A percentile compares a stretch with the other conserved stretches of the same genome.
Evolutionary conservation across 2,797 vertebrate genomes (phyloP).

Genomic region (Spatula versicolor): DNA sequence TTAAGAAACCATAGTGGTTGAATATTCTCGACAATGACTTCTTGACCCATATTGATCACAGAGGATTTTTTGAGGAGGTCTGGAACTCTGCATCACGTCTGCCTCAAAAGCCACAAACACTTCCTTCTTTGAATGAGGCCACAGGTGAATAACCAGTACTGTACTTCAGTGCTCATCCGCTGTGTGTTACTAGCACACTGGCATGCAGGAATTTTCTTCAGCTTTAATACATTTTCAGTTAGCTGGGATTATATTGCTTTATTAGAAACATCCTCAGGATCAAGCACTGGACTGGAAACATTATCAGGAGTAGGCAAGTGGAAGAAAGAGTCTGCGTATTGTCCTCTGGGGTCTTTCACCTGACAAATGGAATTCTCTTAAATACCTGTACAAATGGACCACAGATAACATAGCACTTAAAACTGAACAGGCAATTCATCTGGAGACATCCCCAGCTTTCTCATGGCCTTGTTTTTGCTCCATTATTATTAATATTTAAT

Average conservation of each 20-base stretch:
- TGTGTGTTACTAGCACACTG: not conserved
- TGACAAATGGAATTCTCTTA: not conserved
- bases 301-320: not conserved
- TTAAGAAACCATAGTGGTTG: slow-evolving; percentile 58
- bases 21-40: slow-evolving; percentile 78
- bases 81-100: slow-evolving; percentile 61
- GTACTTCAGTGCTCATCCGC: slow-evolving; percentile 13
- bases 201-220: not conserved
- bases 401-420: not conserved
- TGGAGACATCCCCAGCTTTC: not conserved
- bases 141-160: slow-evolving; percentile 49
- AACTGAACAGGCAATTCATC: not conserved
- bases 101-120: slow-evolving; percentile 78
- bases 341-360: not conserved
- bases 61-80: slow-evolving; percentile 60
- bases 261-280: not conserved
- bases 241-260: not conserved
- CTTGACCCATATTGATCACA: slow-evolving; percentile 64
- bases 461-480: not conserved
- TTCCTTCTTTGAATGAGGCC: slow-evolving; percentile 73
- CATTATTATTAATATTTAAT: not conserved
- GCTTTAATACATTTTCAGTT: not conserved
- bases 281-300: not conserved
- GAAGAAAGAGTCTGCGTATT: not conserved
- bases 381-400: not conserved